Conservation (phyloP, 2,888 invertebrate species). For the Parnassius mnemosyne region DNA sequence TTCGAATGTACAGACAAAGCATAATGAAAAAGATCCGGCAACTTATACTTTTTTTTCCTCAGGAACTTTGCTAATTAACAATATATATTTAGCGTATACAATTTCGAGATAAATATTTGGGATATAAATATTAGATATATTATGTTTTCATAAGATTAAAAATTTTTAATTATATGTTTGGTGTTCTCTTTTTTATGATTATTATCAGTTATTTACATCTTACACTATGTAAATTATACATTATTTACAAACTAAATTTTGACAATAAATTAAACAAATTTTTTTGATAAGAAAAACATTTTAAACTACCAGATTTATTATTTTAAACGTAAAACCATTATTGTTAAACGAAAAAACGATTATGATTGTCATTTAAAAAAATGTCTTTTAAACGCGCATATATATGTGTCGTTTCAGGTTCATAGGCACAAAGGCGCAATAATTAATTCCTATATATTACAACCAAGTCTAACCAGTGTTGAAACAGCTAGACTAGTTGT, state of each 20-base stretch:
- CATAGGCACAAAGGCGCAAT: slow-evolving; percentile 77
- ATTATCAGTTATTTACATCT: slow-evolving; percentile 26
- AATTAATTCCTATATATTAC: too few relatives aligned
- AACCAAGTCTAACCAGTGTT: too few relatives aligned
- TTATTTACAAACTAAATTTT: slow-evolving; percentile 28
- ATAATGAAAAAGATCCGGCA: slow-evolving; percentile 6
- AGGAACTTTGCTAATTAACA: slow-evolving; percentile 33
- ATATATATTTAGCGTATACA: slow-evolving; percentile 38
- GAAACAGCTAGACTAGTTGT: too few relatives aligned
- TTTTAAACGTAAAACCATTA: background rate
- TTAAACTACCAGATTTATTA: background rate
- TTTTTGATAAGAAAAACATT: background rate
- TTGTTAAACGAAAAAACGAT: background rate
- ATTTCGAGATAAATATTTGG: slow-evolving; percentile 42
- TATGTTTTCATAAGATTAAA: slow-evolving; percentile 68
- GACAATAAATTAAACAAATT: background rate
- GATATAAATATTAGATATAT: slow-evolving; percentile 30
- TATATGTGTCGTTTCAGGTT: slow-evolving; percentile 59
- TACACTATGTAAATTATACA: slow-evolving; percentile 23
- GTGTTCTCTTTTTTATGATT: slow-evolving; percentile 42
- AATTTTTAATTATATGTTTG: slow-evolving; percentile 42
- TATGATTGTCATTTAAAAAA: background rate
- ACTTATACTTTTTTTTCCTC: slow-evolving; percentile 16
- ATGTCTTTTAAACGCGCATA: background rate
- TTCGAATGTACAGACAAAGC: slow-evolving; percentile 15